A percentile compares a stretch with the other conserved stretches of the same genome.
Evolutionary conservation across 2,888 invertebrate species (phyloP).

Genomic region (Vesta saturnalis): DNA sequence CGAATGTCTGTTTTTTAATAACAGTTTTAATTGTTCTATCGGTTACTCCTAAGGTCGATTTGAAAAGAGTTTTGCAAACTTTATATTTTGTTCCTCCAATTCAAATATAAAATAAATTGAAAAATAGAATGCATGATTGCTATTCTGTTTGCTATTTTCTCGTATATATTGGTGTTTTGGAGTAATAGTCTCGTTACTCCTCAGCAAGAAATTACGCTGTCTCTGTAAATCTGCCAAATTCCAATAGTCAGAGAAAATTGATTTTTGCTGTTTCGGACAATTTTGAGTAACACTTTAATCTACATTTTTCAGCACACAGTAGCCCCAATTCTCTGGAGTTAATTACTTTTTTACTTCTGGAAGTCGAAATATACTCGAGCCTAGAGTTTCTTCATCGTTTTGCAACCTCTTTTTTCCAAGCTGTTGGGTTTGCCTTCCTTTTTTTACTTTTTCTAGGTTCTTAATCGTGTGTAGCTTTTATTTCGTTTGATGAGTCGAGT

Average conservation of each 20-base stretch:
- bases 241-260: slow-evolving; percentile 16
- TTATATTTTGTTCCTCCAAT: too few relatives aligned
- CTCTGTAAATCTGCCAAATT: slow-evolving; percentile 10
- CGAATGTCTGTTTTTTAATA: too few relatives aligned
- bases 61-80: too few relatives aligned
- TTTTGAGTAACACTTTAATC: slow-evolving; percentile 10
- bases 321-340: slow-evolving; percentile 4
- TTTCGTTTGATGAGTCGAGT: too few relatives aligned
- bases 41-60: too few relatives aligned
- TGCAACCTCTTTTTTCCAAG: slow-evolving; percentile 22
- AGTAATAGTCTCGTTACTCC: neutral
- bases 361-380: slow-evolving; percentile 22
- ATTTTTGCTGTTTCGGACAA: slow-evolving; percentile 7
- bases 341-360: slow-evolving; percentile 27
- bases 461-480: slow-evolving; percentile 10
- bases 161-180: too few relatives aligned
- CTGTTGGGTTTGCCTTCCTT: slow-evolving; percentile 25
- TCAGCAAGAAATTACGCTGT: slow-evolving; percentile 14
- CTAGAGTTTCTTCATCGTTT: slow-evolving; percentile 23
- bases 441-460: slow-evolving; percentile 25
- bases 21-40: too few relatives aligned
- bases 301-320: slow-evolving; percentile 13
- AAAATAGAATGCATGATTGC: too few relatives aligned
- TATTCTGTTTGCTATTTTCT: too few relatives aligned
- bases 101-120: too few relatives aligned